Conservation (phyloP, 2,888 invertebrate genomes). For the Tetrapedia diversipes region DNA sequence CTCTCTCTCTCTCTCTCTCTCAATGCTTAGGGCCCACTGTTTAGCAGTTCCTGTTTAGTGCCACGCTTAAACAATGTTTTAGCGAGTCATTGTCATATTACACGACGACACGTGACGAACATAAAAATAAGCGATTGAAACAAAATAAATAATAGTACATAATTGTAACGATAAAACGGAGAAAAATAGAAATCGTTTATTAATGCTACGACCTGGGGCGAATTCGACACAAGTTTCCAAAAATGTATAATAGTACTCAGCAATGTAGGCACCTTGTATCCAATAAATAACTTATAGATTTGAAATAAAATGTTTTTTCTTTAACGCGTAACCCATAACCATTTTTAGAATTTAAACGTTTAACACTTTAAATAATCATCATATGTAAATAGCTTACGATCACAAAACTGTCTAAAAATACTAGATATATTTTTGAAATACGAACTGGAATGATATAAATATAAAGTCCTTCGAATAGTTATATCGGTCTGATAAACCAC, state of each 20-base stretch:
- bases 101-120: slow-evolving; percentile 36
- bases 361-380: no score
- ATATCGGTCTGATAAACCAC: no score
- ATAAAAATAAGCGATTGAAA: slow-evolving; percentile 26
- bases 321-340: background rate
- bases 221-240: slow-evolving; percentile 54
- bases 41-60: slow-evolving; percentile 62
- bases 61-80: slow-evolving; percentile 53
- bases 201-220: slow-evolving; percentile 33
- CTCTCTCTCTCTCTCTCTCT: slow-evolving; percentile 29
- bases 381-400: no score
- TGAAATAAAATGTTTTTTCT: slow-evolving; percentile 20
- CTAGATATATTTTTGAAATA: no score
- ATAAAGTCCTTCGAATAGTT: no score
- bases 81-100: slow-evolving; percentile 53
- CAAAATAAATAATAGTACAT: background rate
- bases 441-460: no score
- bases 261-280: slow-evolving; percentile 66
- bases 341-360: no score
- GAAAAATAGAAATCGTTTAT: slow-evolving; percentile 9
- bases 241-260: slow-evolving; percentile 64
- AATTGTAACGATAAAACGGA: background rate
- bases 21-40: slow-evolving; percentile 42
- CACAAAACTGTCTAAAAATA: no score
- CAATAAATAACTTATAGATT: slow-evolving; percentile 67